Base-by-base conservation (phyloP, 2,797 vertebrate species). In the Microctenopoma lineatum region DNA sequence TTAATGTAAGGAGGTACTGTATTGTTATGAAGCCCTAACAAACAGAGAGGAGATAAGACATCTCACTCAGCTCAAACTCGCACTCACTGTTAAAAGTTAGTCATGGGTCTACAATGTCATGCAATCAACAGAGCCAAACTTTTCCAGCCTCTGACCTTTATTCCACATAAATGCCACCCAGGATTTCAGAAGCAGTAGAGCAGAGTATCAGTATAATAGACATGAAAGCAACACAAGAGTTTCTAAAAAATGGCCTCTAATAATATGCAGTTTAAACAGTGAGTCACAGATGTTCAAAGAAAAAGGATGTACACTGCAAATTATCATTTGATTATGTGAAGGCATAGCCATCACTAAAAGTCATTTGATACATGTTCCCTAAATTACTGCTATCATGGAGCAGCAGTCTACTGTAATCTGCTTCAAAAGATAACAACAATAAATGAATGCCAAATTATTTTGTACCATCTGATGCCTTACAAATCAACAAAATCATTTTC, bases 211-310 rank as follows among this genome's bases (percentile, higher is more conserved):
- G 25, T 16, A 21, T 16, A 0, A 13, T 1, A 1, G 41, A 75
- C 77, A 87, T 77, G 0, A 80, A 84, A 81, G 71, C 14, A 46
- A 44, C 47, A 42, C 27, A 2, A 27, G 32, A 59, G 55, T 48
- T 53, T 52, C 16, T 13, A 0, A 14, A 47, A 57, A 77, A 27
- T 29, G n/a, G 42, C 11, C 53, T 5, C 4, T 44, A 39, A 75
- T 79, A 27, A 70, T 58, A 7, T 53, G 50, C 41, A 51, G 11
- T 68, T 60, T 25, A 18, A 44, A 41, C 41, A 5, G 46, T 44
- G 57, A 80, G 51, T 73, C 55, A 60, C 1, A 8, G 16, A 6
- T 53, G 7, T 50, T 72, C 74, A 79, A 79, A 71, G 21, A 52
- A 53, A 83, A 54, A 16, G 10, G 29, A 13, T 29, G 2, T 27